Conservation (phyloP, 92 coral and sea anemone genomes). For the Siderastrea siderea region DNA sequence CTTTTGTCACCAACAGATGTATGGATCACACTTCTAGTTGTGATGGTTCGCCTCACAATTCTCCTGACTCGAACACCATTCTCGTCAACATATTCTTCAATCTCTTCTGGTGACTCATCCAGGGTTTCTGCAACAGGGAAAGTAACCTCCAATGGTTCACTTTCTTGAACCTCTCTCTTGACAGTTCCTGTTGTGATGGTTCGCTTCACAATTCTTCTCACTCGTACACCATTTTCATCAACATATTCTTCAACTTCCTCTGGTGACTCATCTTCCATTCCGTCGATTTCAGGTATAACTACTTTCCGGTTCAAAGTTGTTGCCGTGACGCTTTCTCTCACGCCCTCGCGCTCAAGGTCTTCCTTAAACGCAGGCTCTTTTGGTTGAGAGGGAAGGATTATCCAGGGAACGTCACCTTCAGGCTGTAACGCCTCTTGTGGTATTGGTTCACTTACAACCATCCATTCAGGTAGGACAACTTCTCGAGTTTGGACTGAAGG, state of each 20-base stretch:
- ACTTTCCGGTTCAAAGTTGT: conserved; percentile 2
- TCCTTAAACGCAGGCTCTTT: background rate
- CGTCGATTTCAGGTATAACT: background rate
- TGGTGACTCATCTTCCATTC: background rate
- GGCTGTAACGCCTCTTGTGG: too few relatives aligned
- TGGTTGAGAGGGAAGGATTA: background rate
- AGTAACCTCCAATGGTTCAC: too few relatives aligned
- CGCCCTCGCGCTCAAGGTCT: background rate
- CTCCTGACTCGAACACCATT: conserved; percentile 58
- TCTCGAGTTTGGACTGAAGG: conserved; percentile 20
- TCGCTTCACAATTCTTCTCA: too few relatives aligned
- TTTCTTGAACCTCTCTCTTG: too few relatives aligned
- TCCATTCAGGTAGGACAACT: conserved; percentile 17
- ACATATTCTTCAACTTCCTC: conserved; percentile 33
- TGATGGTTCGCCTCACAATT: conserved; percentile 33
- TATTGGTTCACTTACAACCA: background rate
- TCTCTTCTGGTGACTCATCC: too few relatives aligned
- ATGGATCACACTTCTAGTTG: conserved; percentile 44
- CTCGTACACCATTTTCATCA: background rate
- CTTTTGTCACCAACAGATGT: conserved; percentile 26
- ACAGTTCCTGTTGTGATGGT: too few relatives aligned
- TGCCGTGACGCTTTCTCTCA: background rate
- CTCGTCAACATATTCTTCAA: conserved; percentile 71
- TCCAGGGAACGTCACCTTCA: background rate
- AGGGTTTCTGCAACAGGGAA: too few relatives aligned